Evolutionary conservation across 1,140 invertebrate species (phyloP), one percentile per base, ranked within the genome.

Genomic region (Drosophila sp.): DNA sequence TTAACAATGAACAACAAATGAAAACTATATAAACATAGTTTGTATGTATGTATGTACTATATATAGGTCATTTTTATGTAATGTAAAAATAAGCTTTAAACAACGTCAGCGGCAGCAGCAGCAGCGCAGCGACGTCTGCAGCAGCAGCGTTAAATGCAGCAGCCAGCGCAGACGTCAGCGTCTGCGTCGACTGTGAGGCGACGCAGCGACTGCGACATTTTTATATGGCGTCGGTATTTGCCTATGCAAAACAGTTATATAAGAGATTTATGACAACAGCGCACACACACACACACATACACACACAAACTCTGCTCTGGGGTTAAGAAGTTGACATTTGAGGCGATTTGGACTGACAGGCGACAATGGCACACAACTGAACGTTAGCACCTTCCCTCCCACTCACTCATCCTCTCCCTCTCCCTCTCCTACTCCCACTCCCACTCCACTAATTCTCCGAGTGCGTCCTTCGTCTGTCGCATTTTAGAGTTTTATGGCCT

Each of bases 41-140:
- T n/a, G n/a, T n/a, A n/a, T n/a, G n/a, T n/a, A n/a, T n/a, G n/a
- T n/a, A n/a, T n/a, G n/a, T n/a, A n/a, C n/a, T 80, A 80, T 83
- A 84, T 83, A 72, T 84, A 83, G 80, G 76, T 83, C 80, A 84
- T 83, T 83, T 83, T 83, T 76, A 84, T 83, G 80, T 76, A 79
- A 83, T 79, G 58, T 72, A 56, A 78, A 81, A 67, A 50, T 58
- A 21, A 13, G 46, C 34, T 50, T 36, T 48, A 74, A 80, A 59
- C 69, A 61, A 32, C 67, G 64, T 16, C 58, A 64, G n/a, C 40
- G 41, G 9, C 21, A 14, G 4, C 38, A 41, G 6, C 53, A 51
- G 8, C 51, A 34, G 29, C 2, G 41, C 41, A 16, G 41, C 18
- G n/a, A n/a, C n/a, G n/a, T n/a, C n/a, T n/a, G 40, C 54, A 50